These are phyloP conservation scores for Loris lydekkerianus DNA, from an alignment of 2,797 vertebrate species.

Conservation along the genomic window DNA sequence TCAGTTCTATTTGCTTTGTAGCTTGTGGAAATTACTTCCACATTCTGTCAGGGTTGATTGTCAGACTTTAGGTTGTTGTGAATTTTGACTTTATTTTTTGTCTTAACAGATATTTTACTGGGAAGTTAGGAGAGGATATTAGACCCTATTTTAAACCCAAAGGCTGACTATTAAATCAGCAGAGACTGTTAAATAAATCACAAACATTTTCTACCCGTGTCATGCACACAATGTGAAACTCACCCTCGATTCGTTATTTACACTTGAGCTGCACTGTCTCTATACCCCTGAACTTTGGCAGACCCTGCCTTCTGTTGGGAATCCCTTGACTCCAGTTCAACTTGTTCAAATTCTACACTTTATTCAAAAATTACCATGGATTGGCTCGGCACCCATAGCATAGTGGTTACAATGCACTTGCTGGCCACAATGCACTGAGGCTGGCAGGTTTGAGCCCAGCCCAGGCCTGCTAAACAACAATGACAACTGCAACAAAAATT, in stretches of 20 bases:
- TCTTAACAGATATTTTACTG: background rate
- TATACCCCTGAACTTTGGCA: background rate
- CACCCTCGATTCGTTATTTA: background rate
- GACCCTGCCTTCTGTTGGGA: background rate
- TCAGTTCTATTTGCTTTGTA: background rate
- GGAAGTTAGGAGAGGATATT: background rate
- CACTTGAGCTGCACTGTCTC: background rate
- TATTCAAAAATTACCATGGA: background rate
- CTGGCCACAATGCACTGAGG: no score
- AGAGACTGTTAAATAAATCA: background rate
- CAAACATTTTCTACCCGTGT: background rate
- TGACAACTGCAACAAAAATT: no score
- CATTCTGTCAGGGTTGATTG: background rate
- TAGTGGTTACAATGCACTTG: no score
- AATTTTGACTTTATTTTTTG: background rate
- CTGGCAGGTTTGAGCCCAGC: no score
- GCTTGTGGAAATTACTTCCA: background rate
- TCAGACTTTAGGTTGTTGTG: background rate
- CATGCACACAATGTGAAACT: background rate
- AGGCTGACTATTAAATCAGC: background rate
- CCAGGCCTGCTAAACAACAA: no score
- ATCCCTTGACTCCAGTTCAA: background rate
- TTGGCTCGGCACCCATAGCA: background rate
- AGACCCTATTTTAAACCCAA: background rate
- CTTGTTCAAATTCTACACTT: background rate